A percentile compares a stretch with the other conserved stretches of the same genome.
Evolutionary conservation across 2,113 vertebrate genomes (phyloP).

Genomic region (Nycticorax nycticorax): DNA sequence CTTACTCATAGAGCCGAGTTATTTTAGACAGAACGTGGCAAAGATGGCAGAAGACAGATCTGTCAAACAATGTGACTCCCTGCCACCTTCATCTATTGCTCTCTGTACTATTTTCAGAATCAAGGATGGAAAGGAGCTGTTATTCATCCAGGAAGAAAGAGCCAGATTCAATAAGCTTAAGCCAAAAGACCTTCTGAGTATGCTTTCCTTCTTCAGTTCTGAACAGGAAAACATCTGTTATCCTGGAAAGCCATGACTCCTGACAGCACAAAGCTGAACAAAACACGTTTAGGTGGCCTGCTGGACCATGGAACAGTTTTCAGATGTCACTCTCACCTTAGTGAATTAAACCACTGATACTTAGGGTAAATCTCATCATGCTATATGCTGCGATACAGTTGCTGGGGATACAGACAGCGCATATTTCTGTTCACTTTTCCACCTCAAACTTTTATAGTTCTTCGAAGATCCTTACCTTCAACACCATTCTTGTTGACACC

Average conservation of each 20-base stretch:
- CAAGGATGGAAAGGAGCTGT: not conserved
- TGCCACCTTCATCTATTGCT: not conserved
- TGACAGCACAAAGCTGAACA: not conserved
- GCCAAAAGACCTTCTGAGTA: not conserved
- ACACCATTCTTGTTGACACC: not conserved
- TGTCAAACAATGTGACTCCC: not conserved
- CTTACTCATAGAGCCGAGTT: not conserved
- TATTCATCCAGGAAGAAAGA: not conserved
- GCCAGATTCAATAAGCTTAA: not conserved
- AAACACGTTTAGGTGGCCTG: not conserved
- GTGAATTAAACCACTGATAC: not conserved
- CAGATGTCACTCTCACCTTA: not conserved
- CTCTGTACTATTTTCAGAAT: not conserved
- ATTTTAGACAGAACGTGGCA: not conserved
- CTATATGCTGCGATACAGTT: accelerated
- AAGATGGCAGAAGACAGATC: not conserved
- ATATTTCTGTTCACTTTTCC: not conserved
- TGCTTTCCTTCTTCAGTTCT: not conserved
- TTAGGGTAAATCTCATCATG: not conserved
- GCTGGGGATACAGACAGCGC: not conserved
- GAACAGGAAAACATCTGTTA: not conserved
- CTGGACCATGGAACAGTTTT: not conserved
- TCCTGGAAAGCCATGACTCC: not conserved
- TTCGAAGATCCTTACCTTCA: not conserved
- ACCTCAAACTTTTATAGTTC: not conserved